phyloP scores from a whole-genome alignment of 2,113 vertebrate species.

The Menura novaehollandiae region DNA sequence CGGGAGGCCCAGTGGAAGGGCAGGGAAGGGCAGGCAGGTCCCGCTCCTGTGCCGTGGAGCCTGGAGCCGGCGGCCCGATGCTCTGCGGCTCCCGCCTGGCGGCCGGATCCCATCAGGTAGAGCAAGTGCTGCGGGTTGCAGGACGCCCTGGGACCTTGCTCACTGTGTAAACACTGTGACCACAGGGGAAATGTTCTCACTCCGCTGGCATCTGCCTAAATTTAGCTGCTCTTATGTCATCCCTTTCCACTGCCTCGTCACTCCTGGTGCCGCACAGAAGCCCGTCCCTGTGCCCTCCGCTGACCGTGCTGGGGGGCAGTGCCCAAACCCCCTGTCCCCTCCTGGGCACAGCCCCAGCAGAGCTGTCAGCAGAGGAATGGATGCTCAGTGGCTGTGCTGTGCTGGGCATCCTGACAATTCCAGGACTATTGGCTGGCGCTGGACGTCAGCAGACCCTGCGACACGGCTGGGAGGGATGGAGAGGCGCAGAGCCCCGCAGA shows the following conservation, averaged over 20 bases:
- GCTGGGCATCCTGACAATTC: rapidly evolving
- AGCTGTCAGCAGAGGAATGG: background rate
- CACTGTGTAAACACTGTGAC: slow-evolving; percentile 1
- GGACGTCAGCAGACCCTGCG: rapidly evolving
- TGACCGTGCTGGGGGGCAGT: rapidly evolving
- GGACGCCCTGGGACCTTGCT: background rate
- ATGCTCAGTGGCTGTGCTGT: rapidly evolving
- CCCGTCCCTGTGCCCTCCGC: background rate
- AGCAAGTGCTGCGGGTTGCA: background rate
- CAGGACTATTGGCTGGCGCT: rapidly evolving
- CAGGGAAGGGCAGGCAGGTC: background rate
- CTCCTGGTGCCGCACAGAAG: background rate
- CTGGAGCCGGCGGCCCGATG: rapidly evolving
- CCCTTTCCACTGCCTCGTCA: background rate
- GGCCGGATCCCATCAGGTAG: rapidly evolving
- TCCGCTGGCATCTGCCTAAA: slow-evolving; percentile 26
- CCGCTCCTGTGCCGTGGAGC: rapidly evolving
- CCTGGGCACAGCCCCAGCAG: background rate
- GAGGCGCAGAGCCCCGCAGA: background rate
- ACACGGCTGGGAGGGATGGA: background rate
- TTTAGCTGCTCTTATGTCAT: slow-evolving; percentile 40
- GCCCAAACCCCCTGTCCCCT: background rate
- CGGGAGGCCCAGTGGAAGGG: background rate
- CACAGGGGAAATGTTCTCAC: slow-evolving; percentile 56
- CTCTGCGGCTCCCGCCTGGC: rapidly evolving